Conservation (phyloP, 1,140 invertebrate species). For the Ganaspis sp. region DNA sequence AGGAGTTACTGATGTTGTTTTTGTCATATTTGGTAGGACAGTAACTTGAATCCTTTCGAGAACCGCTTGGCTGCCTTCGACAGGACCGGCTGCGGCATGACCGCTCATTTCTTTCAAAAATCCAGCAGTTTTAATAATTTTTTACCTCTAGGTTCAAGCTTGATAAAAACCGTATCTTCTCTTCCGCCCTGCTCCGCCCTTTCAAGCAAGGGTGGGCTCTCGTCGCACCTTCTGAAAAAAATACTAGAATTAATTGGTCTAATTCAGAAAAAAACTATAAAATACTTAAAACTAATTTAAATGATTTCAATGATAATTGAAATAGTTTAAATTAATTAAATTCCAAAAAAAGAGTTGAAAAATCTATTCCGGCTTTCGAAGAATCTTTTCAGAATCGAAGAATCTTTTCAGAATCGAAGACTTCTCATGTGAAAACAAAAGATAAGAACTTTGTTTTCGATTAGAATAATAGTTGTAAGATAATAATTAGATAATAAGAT, state of each 20-base stretch:
- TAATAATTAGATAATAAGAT: no score
- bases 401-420: no score
- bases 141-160: neutral
- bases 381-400: no score
- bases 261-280: neutral
- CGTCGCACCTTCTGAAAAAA: neutral
- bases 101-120: slow-evolving; percentile 57
- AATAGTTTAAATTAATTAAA: no score
- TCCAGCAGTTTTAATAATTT: slow-evolving; percentile 7
- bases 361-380: no score
- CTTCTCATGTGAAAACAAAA: no score
- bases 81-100: slow-evolving; percentile 51
- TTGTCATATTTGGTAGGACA: slow-evolving; percentile 50
- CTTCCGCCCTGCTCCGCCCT: neutral
- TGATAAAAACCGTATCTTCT: neutral
- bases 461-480: no score
- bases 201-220: neutral
- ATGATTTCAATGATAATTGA: no score
- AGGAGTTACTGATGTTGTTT: slow-evolving; percentile 35
- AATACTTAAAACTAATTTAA: neutral
- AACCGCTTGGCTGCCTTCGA: slow-evolving; percentile 54
- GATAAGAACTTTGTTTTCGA: no score
- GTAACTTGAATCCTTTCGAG: slow-evolving; percentile 52
- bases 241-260: neutral
- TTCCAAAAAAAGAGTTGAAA: no score